A percentile compares a stretch with the other conserved stretches of the same genome.
These are phyloP conservation scores for Xanthorhoe spadicearia DNA, from an alignment of 2,888 invertebrate genomes.

Conservation along the genomic window DNA sequence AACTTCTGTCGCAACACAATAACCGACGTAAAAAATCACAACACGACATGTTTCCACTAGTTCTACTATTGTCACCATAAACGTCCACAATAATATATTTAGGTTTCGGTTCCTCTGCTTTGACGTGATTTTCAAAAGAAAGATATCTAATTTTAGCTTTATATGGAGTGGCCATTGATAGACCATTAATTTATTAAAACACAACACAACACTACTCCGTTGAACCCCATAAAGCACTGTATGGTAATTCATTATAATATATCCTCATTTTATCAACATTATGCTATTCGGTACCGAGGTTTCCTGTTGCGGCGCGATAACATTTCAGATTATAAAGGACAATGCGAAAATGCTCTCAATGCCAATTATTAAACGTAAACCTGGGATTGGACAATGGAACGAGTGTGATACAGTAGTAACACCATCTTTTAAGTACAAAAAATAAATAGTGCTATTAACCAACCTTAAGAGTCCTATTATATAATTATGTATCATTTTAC, in stretches of 20 bases:
- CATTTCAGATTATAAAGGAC: slow-evolving; percentile 49
- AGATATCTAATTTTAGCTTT: slow-evolving; percentile 60
- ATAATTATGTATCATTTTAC: neutral
- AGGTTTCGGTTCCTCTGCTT: slow-evolving; percentile 48
- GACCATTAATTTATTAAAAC: slow-evolving; percentile 19
- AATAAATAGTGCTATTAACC: neutral
- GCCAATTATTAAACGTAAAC: slow-evolving; percentile 53
- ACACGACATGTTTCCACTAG: slow-evolving; percentile 52
- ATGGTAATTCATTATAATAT: slow-evolving; percentile 62
- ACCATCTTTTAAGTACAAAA: slow-evolving; percentile 20
- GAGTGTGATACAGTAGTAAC: slow-evolving; percentile 35
- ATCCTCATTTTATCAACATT: slow-evolving; percentile 73
- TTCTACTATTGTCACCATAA: slow-evolving; percentile 54
- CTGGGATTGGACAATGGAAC: slow-evolving; percentile 35
- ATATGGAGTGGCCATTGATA: slow-evolving; percentile 60
- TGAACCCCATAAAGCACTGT: slow-evolving; percentile 53
- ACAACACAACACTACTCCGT: slow-evolving; percentile 57
- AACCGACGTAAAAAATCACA: slow-evolving; percentile 56
- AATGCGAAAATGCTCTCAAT: slow-evolving; percentile 54
- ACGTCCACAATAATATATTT: slow-evolving; percentile 65
- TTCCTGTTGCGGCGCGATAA: slow-evolving; percentile 74
- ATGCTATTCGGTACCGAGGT: slow-evolving; percentile 62
- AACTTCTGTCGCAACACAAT: slow-evolving; percentile 58
- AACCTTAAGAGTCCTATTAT: neutral
- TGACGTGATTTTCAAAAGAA: slow-evolving; percentile 60